Percentiles rank a stretch among this genome's conserved stretches.
Evolutionary conservation across 35 echinoderm and acorn worm species (phyloP).

Genomic region (Hemicentrotus pulcherrimus): DNA sequence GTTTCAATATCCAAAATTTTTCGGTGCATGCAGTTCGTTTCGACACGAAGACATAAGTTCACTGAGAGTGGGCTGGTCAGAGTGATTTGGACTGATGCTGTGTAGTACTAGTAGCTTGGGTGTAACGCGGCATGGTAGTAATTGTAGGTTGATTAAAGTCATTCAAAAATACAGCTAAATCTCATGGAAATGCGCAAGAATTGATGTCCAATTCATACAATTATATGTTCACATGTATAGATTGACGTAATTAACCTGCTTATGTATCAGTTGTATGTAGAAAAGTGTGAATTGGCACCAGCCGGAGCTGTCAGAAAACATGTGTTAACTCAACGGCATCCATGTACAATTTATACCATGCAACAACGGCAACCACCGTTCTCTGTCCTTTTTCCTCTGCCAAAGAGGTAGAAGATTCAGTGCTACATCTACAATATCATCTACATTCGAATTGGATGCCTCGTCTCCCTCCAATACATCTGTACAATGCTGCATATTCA

Average conservation of each 20-base stretch:
- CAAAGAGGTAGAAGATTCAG: too few relatives aligned
- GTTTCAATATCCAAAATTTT: slow-evolving; percentile 1
- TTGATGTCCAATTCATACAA: neutral
- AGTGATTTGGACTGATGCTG: neutral
- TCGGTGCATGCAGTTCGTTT: neutral
- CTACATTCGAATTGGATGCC: too few relatives aligned
- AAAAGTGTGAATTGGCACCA: neutral
- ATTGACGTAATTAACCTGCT: neutral
- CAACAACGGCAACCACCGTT: too few relatives aligned
- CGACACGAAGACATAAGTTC: neutral
- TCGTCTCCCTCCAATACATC: too few relatives aligned
- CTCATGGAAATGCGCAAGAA: neutral
- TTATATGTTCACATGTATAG: neutral
- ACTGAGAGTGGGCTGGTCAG: neutral
- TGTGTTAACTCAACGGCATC: slow-evolving; percentile 18
- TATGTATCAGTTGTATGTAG: neutral
- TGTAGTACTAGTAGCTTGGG: neutral
- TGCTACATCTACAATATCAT: too few relatives aligned
- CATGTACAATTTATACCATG: too few relatives aligned
- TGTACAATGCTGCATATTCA: too few relatives aligned
- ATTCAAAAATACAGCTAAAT: slow-evolving; percentile 8
- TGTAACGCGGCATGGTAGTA: neutral
- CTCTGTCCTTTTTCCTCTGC: too few relatives aligned
- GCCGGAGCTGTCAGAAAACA: slow-evolving; percentile 1
- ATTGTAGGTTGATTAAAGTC: neutral